Evolutionary conservation across 2,113 vertebrate genomes (phyloP), one percentile per base, ranked within the genome.

Genomic region (Cavia aperea): DNA sequence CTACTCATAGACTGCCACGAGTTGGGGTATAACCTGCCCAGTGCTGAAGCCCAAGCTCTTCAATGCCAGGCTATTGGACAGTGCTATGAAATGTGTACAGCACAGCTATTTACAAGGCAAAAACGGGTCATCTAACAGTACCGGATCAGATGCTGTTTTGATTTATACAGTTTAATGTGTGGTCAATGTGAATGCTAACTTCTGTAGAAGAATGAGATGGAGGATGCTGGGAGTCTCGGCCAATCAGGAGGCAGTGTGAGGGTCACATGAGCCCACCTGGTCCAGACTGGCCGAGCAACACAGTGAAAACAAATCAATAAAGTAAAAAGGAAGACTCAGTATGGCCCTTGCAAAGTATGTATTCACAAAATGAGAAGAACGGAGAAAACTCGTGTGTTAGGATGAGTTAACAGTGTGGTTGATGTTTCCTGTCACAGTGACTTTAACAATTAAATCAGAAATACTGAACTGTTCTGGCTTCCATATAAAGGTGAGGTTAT

Each of bases 401-500:
- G 24, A 79, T 70, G 56, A 81, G 39, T 33, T 82, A 86, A 49
- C 83, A 3, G 19, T 33, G n/a, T 81, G 33, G 72, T 93, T 83
- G 18, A 65, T 72, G 62, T 83, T 66, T 39, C n/a, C 81, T 29
- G 24, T 2, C 39, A 65, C 1, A 77, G 4, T 58, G 9, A 21
- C 21, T 62, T 72, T 58, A 63, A 56, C 70, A 86, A 95, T 43
- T 43, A 60, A 77, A 65, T 72, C 36, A 62, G 39, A 90, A 90
- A 90, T 56, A 70, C 51, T 4, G 79, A 51, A 31, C 16, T 5
- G 39, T 39, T 54, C n/a, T 60, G 85, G 19, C n/a, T 88, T 46
- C 43, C 29, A 56, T 4, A n/a, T 49, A 11, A 31, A 49, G 83
- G 15, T 51, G 23, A 85, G 36, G 72, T 49, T 31, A 58, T 56